Evolutionary conservation across 2,113 vertebrate species (phyloP).

Genomic region (Chloroceryle aenea): DNA sequence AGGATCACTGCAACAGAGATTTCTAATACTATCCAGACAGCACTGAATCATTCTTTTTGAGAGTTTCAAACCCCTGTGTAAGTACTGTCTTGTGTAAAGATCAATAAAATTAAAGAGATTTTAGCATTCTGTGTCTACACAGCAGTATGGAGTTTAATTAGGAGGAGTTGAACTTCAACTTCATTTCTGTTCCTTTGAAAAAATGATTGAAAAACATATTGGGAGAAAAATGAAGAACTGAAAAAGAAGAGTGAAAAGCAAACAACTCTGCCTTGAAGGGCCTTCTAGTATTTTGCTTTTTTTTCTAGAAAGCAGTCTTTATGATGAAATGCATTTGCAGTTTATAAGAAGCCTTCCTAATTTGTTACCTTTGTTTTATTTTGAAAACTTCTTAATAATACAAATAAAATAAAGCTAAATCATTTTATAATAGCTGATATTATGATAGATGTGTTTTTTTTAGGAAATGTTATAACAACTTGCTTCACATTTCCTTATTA

Average conservation of each 20-base stretch:
- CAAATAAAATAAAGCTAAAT: background rate
- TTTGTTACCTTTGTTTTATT: background rate
- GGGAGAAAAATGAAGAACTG: background rate
- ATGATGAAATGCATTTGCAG: background rate
- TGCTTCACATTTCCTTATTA: background rate
- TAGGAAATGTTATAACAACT: background rate
- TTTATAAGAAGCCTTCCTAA: background rate
- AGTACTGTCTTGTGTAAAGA: background rate
- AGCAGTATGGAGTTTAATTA: background rate
- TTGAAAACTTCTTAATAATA: background rate
- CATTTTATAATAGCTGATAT: background rate
- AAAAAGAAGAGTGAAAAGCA: background rate
- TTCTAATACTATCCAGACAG: background rate
- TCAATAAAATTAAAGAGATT: accelerated
- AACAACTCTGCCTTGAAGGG: background rate
- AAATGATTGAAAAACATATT: background rate
- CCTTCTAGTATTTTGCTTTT: background rate
- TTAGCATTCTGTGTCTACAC: background rate
- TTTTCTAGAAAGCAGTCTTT: background rate
- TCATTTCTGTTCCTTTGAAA: background rate
- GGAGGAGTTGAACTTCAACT: background rate
- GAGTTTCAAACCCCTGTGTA: background rate
- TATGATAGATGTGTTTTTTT: background rate
- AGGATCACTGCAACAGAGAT: background rate
- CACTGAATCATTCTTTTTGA: background rate